Base-by-base conservation (phyloP, 2,888 invertebrate genomes). In the Doris montereyensis region DNA sequence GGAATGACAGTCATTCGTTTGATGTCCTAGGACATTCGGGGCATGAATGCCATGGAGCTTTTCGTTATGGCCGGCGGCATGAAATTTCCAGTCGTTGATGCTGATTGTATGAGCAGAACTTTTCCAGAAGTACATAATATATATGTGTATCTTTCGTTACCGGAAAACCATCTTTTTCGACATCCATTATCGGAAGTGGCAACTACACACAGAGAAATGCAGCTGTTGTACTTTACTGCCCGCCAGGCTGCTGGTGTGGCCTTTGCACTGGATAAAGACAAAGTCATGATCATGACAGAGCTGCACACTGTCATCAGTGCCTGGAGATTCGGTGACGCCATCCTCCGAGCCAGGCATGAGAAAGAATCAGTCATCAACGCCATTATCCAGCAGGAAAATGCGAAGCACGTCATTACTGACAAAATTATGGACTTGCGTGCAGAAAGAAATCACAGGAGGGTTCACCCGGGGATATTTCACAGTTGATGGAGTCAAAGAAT, bases 81-180 rank as follows among this genome's bases (percentile, higher is more conserved):
- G 10, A 85, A 82, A 10, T 32, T 90, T 8, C 89, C 89, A 0
- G 82, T 88, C 1, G 52, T 89, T 1, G 90, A 90, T 77, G 85
- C 86, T 72, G 90, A 90, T 76, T 86, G 87, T 1, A 89, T 90
- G 89, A 90, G 90, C 3, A 80, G 90, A 58, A 90, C 90, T 1
- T 90, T 89, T 82, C 90, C 90, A 1, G 88, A 89, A 77, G 72
- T 76, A 17, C 80, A 81, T 52, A 81, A 80, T 88, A 85, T 87
- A 65, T 74, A 82, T 1, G 87, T 88, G 4, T 84, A 86, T 10
- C 81, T 89, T 84, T 86, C 17, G 89, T 89, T 32, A 85, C 87
- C 74, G 89, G 86, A 5, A 52, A 73, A 24, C 72, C 80, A 1
- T 83, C 86, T 0, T 87, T 85, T 72, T 89, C 89, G 4, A 84